Evolutionary conservation across 2,888 invertebrate genomes (phyloP).

Genomic region (Ormyrus nitidulus): DNA sequence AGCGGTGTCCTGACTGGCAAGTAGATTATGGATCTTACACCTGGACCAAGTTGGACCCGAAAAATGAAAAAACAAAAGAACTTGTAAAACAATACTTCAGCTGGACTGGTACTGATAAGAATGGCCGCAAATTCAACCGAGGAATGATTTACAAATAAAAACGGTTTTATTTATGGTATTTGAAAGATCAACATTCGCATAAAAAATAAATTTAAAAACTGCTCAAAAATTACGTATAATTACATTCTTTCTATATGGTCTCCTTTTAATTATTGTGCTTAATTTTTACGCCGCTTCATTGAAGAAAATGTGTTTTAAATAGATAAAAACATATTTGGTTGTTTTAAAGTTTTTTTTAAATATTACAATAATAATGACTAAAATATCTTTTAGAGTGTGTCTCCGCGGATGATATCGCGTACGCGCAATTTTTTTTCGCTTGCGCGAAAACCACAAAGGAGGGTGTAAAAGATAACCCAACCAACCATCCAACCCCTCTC

Average conservation of each 20-base stretch:
- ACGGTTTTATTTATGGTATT: conserved; percentile 63
- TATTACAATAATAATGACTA: conserved; percentile 2
- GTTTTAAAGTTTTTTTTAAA: conserved; percentile 47
- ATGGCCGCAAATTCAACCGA: conserved; percentile 96
- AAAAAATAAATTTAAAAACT: conserved; percentile 64
- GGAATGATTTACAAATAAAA: conserved; percentile 99
- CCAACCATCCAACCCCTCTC: too few species aligned
- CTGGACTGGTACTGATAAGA: conserved; percentile 91
- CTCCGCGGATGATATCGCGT: too few species aligned
- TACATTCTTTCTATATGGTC: conserved; percentile 49
- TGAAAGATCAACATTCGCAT: conserved; percentile 66
- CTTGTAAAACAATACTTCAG: conserved; percentile 93
- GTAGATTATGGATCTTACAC: conserved; percentile 97
- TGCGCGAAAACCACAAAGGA: too few species aligned
- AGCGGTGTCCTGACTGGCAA: conserved; percentile 94
- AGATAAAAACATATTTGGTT: conserved; percentile 46
- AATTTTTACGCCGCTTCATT: conserved; percentile 23
- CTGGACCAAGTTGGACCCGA: conserved; percentile 95
- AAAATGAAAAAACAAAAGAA: conserved; percentile 87
- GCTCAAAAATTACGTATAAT: conserved; percentile 38
- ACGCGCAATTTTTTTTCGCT: too few species aligned
- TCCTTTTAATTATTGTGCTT: conserved; percentile 45
- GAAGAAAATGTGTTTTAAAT: conserved; percentile 36
- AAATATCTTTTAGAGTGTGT: conserved; percentile 25
- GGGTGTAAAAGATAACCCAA: too few species aligned